Evolutionary conservation across 2,888 invertebrate species (phyloP).

Genomic region (Periphyllus acericola): DNA sequence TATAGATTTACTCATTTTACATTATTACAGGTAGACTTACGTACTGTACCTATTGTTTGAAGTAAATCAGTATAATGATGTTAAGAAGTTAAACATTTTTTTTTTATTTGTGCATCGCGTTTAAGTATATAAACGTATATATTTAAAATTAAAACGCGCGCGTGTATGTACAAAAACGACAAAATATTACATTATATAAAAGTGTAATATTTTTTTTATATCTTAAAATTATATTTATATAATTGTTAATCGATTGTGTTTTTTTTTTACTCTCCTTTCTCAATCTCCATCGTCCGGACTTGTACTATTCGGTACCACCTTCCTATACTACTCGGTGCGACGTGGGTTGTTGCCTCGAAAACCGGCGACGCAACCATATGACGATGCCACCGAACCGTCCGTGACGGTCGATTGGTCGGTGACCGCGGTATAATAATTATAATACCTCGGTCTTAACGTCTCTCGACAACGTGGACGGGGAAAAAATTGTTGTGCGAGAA

Average conservation of each 20-base stretch:
- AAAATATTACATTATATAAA: constrained; percentile 43
- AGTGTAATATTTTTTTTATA: constrained; percentile 57
- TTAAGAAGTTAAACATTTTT: constrained; percentile 58
- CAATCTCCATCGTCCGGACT: not conserved
- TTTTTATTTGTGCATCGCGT: constrained; percentile 38
- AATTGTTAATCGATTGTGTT: constrained; percentile 51
- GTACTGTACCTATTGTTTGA: constrained; percentile 56
- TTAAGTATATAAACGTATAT: not conserved
- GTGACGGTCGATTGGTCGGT: not conserved
- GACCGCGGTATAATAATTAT: not conserved
- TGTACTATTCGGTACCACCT: too few relatives aligned
- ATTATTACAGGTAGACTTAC: constrained; percentile 57
- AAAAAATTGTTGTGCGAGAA: not conserved
- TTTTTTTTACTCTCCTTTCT: not conserved
- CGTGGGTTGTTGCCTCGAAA: not conserved
- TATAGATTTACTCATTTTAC: constrained; percentile 59
- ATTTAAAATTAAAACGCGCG: constrained; percentile 26
- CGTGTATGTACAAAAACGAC: constrained; percentile 27
- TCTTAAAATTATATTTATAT: constrained; percentile 62
- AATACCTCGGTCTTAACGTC: not conserved
- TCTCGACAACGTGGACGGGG: not conserved
- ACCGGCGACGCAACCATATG: not conserved
- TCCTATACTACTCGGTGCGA: not conserved
- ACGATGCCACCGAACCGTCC: not conserved
- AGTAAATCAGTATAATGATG: constrained; percentile 57